Conservation (phyloP, 1,140 invertebrate genomes). For the Eriocheir sinensis region DNA sequence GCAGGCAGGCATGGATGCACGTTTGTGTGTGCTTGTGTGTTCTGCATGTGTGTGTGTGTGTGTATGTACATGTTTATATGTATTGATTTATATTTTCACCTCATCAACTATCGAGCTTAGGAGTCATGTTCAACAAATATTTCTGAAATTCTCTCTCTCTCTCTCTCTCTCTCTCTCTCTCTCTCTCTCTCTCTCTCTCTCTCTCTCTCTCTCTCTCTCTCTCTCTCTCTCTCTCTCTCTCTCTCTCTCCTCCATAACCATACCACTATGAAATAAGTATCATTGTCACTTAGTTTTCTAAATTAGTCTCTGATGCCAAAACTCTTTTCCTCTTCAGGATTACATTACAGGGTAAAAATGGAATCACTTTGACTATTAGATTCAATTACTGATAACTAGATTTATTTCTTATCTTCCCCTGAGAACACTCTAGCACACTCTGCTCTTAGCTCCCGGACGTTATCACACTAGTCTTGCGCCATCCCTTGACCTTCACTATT, state of each 20-base stretch:
- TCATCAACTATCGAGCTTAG: slow-evolving; percentile 47
- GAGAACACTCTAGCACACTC: not conserved
- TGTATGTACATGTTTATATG: slow-evolving; percentile 35
- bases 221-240: not conserved
- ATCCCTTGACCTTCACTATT: not conserved
- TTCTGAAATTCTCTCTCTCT: not conserved
- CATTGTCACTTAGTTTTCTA: not conserved
- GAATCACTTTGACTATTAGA: not conserved
- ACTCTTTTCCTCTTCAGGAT: not conserved
- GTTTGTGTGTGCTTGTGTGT: slow-evolving; percentile 1
- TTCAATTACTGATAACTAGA: not conserved
- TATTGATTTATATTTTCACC: slow-evolving; percentile 52
- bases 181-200: slow-evolving; percentile 41
- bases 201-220: not conserved
- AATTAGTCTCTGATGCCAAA: not conserved
- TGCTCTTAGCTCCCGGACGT: not conserved
- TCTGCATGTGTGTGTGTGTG: not conserved
- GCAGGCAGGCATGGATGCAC: not conserved
- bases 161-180: slow-evolving; percentile 10
- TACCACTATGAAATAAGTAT: not conserved
- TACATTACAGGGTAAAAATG: slow-evolving; percentile 2
- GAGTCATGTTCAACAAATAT: slow-evolving; percentile 41
- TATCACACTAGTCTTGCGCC: not conserved
- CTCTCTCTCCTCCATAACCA: not conserved
- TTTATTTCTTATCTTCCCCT: not conserved